These are phyloP conservation scores for chimpanzee (Pan troglodytes) DNA, from an alignment of 2,113 vertebrate genomes.

Conservation along the genomic window NHGRI_mPanTro3-v2.1_pri NC_072402.2:92823501-92824000, in stretches of 20 bases:
- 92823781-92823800: background rate
- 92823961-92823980: background rate
- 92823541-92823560: background rate
- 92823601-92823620: background rate
- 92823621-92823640: background rate
- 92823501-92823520: background rate
- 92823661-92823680: background rate
- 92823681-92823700: background rate
- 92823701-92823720: background rate
- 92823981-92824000: background rate
- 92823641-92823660: background rate
- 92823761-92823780: background rate
- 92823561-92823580: background rate
- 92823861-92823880: background rate
- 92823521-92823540: background rate
- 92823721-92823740: background rate
- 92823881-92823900: background rate
- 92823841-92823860: background rate
- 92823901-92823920: background rate
- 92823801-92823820: background rate
- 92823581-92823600: background rate
- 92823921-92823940: background rate
- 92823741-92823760: background rate
- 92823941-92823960: background rate
- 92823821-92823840: background rate